Percentiles rank a stretch among this genome's conserved stretches.
Evolutionary conservation across 2,888 invertebrate species (phyloP).

Genomic region (Eupithecia subfuscata): DNA sequence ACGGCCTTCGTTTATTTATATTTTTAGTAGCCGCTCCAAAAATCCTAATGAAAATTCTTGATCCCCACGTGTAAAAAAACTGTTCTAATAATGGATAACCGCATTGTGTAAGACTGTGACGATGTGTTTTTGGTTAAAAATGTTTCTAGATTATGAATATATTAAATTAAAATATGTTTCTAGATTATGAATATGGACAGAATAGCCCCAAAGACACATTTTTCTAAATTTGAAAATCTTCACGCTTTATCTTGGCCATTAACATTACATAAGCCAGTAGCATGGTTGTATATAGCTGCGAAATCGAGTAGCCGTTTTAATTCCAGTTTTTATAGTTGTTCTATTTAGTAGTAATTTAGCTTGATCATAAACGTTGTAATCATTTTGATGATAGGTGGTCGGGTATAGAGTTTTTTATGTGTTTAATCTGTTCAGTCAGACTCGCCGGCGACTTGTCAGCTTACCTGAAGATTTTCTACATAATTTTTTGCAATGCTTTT

Average conservation of each 20-base stretch:
- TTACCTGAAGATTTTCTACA: constrained; percentile 42
- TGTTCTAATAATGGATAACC: constrained; percentile 38
- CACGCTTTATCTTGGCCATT: background rate
- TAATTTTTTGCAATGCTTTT: constrained; percentile 37
- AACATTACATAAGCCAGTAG: background rate
- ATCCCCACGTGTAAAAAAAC: constrained; percentile 28
- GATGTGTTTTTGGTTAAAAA: background rate
- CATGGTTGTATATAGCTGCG: constrained; percentile 1
- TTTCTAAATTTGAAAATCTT: constrained; percentile 23
- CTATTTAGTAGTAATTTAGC: constrained; percentile 44
- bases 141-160: constrained; percentile 5
- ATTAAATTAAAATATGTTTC: no score
- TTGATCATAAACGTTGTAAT: constrained; percentile 55
- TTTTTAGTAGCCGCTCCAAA: constrained; percentile 47
- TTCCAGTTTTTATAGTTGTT: constrained; percentile 29
- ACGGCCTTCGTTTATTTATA: background rate
- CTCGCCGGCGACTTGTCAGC: constrained; percentile 55
- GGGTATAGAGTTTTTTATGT: constrained; percentile 49
- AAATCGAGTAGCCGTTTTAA: constrained; percentile 25
- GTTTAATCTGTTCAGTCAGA: constrained; percentile 52
- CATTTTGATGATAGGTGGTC: constrained; percentile 55
- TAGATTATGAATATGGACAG: constrained; percentile 16
- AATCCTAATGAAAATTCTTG: constrained; percentile 36
- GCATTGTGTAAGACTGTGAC: background rate
- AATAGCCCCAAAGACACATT: background rate